These are phyloP conservation scores for Lutraria lutraria DNA, from an alignment of 2,888 invertebrate species.

Conservation along the genomic window DNA sequence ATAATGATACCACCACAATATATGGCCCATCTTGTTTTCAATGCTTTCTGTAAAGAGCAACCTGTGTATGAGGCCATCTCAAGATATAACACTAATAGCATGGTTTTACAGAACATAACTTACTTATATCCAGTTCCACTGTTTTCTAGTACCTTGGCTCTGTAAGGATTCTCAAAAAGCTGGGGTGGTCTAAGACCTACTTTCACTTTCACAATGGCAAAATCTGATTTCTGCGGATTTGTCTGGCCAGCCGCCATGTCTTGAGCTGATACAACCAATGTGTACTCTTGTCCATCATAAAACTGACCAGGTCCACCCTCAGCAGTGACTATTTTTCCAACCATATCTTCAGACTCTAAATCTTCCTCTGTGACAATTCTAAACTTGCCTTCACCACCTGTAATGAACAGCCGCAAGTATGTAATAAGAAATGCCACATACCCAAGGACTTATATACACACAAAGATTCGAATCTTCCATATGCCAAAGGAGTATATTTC, in stretches of 20 bases:
- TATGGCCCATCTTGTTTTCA: no score
- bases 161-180: constrained; percentile 97
- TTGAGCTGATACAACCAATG: constrained; percentile 95
- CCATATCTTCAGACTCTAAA: constrained; percentile 72
- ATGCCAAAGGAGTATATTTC: no score
- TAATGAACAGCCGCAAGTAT: background rate
- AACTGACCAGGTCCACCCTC: constrained; percentile 77
- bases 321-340: constrained; percentile 76
- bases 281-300: constrained; percentile 95
- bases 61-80: no score
- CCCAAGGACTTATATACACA: no score
- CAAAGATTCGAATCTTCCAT: no score
- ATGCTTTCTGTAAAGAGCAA: no score
- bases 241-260: constrained; percentile 65
- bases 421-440: background rate
- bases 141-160: constrained; percentile 98
- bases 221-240: constrained; percentile 77
- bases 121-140: constrained; percentile 98
- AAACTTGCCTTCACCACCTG: constrained; percentile 92
- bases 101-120: constrained; percentile 80
- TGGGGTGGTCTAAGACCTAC: constrained; percentile 99
- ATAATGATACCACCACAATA: no score
- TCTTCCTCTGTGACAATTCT: constrained; percentile 93
- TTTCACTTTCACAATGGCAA: constrained; percentile 90
- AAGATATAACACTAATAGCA: no score